Percentiles rank a stretch among this genome's conserved stretches.
These are phyloP conservation scores for Drosophila persimilis DNA, from an alignment of 1,140 invertebrate species.

Conservation along the genomic window DNA sequence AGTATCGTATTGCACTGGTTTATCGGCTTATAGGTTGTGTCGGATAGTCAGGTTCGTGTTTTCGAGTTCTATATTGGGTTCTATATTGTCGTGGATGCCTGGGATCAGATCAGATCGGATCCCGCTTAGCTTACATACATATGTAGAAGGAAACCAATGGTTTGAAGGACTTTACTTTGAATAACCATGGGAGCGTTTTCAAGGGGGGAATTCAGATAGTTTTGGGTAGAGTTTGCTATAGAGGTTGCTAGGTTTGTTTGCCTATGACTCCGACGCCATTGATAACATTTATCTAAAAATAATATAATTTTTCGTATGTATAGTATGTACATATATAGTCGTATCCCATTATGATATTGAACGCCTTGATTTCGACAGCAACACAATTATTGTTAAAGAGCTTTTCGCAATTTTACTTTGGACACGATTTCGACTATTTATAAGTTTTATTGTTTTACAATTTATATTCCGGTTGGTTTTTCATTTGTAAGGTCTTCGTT, in stretches of 20 bases:
- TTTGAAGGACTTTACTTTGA: slow-evolving; percentile 49
- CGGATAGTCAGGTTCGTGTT: neutral
- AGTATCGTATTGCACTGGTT: slow-evolving; percentile 4
- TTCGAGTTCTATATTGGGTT: slow-evolving; percentile 4
- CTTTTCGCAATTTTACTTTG: slow-evolving; percentile 4
- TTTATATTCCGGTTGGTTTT: slow-evolving; percentile 25
- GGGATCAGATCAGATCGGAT: slow-evolving; percentile 34
- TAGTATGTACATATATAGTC: neutral
- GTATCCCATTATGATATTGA: slow-evolving; percentile 25
- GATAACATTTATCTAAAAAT: slow-evolving; percentile 74
- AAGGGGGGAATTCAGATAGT: neutral
- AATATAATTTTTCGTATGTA: slow-evolving; percentile 42
- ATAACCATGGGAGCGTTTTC: slow-evolving; percentile 23
- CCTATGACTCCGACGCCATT: slow-evolving; percentile 4
- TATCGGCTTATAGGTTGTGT: slow-evolving; percentile 3
- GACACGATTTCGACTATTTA: neutral
- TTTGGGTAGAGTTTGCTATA: slow-evolving; percentile 6
- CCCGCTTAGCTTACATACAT: slow-evolving; percentile 7
- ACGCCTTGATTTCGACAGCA: slow-evolving; percentile 12
- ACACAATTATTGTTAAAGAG: slow-evolving; percentile 9
- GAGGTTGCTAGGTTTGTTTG: slow-evolving; percentile 4
- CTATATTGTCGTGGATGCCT: slow-evolving; percentile 56
- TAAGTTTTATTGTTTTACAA: slow-evolving; percentile 32
- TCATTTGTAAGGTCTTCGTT: slow-evolving; percentile 15
- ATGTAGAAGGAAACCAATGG: slow-evolving; percentile 61